Evolutionary conservation across 2,797 vertebrate genomes (phyloP).

Genomic region (Lophius americanus): DNA sequence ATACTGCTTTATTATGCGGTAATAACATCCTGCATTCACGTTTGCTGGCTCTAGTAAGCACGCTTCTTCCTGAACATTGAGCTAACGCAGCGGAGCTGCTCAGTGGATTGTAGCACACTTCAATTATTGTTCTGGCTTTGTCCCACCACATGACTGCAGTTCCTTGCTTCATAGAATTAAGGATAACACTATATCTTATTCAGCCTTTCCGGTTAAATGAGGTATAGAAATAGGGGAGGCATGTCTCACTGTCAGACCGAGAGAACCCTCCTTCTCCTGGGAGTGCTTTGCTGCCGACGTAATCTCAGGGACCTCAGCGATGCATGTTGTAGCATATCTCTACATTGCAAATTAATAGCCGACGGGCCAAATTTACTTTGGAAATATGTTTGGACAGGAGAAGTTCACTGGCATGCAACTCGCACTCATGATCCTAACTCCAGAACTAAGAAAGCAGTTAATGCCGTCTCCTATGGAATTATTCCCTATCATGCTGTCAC

Average conservation of each 20-base stretch:
- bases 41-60: conserved; percentile 1
- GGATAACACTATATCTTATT: conserved; percentile 40
- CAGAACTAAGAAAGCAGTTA: conserved; percentile 35
- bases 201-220: conserved; percentile 50
- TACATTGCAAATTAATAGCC: conserved; percentile 69
- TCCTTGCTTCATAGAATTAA: conserved; percentile 35
- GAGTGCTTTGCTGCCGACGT: conserved; percentile 64
- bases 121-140: conserved; percentile 23
- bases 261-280: conserved; percentile 41
- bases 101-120: conserved; percentile 2
- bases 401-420: conserved; percentile 36
- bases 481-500: conserved; percentile 46
- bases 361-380: conserved; percentile 61
- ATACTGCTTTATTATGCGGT: neutral
- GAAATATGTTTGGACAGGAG: conserved; percentile 70
- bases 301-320: conserved; percentile 62
- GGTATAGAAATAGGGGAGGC: conserved; percentile 38
- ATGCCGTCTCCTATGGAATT: conserved; percentile 25
- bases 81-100: neutral
- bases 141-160: conserved; percentile 13
- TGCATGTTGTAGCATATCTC: conserved; percentile 70
- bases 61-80: conserved; percentile 1
- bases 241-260: conserved; percentile 60
- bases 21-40: neutral
- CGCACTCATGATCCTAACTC: conserved; percentile 43